phyloP scores from a whole-genome alignment of 2,888 invertebrate species.

The Scelioninae gen. 2 region DNA sequence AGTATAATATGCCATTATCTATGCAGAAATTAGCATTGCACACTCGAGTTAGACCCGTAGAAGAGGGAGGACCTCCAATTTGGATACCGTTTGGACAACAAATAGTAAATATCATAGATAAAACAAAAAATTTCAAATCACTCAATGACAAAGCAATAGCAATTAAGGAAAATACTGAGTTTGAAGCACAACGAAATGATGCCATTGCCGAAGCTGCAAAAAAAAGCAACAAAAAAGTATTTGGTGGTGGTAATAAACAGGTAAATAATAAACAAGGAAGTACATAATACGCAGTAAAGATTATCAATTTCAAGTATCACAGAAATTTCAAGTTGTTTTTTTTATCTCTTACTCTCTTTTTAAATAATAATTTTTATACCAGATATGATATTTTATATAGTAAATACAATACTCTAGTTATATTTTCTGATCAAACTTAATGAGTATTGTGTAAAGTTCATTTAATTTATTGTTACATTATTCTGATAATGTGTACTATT shows the following conservation, averaged over 20 bases:
- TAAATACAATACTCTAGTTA: too few species aligned
- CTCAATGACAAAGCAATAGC: slow-evolving; percentile 80
- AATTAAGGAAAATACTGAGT: slow-evolving; percentile 85
- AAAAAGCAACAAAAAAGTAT: slow-evolving; percentile 77
- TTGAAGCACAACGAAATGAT: slow-evolving; percentile 91
- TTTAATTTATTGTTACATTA: neutral
- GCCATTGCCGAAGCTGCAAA: slow-evolving; percentile 92
- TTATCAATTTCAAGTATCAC: too few species aligned
- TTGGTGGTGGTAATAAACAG: slow-evolving; percentile 77
- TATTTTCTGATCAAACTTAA: too few species aligned
- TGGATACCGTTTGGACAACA: slow-evolving; percentile 95
- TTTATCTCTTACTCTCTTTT: too few species aligned
- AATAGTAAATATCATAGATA: slow-evolving; percentile 78
- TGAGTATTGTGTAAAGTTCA: too few species aligned
- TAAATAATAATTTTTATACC: too few species aligned
- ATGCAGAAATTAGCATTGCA: slow-evolving; percentile 72
- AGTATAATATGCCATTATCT: neutral
- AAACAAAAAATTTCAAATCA: slow-evolving; percentile 84
- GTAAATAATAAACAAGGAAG: too few species aligned
- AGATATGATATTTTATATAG: neutral
- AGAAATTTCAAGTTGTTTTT: too few species aligned
- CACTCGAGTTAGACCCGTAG: slow-evolving; percentile 77
- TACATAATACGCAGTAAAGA: too few species aligned
- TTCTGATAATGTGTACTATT: neutral
- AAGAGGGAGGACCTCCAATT: slow-evolving; percentile 89